Conservation (phyloP, 2,888 invertebrate species). For the Diaphora mendica region DNA sequence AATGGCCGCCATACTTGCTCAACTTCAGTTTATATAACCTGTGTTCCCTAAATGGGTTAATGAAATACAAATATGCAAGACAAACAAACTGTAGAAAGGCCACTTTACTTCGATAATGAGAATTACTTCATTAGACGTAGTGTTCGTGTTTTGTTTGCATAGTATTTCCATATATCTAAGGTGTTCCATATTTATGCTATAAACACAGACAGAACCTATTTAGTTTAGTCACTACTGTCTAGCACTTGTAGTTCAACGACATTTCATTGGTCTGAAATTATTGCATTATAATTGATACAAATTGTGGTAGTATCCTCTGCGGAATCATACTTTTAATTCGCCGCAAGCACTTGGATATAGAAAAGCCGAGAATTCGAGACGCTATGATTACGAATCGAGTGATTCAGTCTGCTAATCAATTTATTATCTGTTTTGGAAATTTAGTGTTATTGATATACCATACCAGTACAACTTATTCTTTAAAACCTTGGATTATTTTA, state of each 20-base stretch:
- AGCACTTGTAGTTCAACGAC: conserved; percentile 27
- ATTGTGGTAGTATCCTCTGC: conserved; percentile 1
- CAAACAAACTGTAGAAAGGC: conserved; percentile 16
- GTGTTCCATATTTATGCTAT: conserved; percentile 9
- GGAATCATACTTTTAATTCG: neutral
- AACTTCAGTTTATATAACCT: neutral
- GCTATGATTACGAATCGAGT: neutral
- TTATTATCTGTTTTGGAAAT: conserved; percentile 7
- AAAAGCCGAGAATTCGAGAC: conserved; percentile 3
- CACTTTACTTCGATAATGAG: conserved; percentile 16
- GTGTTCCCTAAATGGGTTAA: conserved; percentile 7
- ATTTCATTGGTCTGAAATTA: conserved; percentile 25
- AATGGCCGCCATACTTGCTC: neutral
- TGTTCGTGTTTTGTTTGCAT: conserved; percentile 11
- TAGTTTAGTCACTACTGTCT: conserved; percentile 9
- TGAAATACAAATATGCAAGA: conserved; percentile 13
- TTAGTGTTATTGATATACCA: conserved; percentile 5
- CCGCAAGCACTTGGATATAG: neutral
- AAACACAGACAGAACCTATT: conserved; percentile 12
- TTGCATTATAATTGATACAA: conserved; percentile 10
- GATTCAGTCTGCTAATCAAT: conserved; percentile 17
- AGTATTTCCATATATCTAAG: conserved; percentile 5
- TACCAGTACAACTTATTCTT: conserved; percentile 5
- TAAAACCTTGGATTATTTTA: neutral
- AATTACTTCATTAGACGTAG: conserved; percentile 16